Evolutionary conservation across 2,797 vertebrate species (phyloP), one percentile per base, ranked within the genome.

Genomic region (Gymnoscopelus braueri): DNA sequence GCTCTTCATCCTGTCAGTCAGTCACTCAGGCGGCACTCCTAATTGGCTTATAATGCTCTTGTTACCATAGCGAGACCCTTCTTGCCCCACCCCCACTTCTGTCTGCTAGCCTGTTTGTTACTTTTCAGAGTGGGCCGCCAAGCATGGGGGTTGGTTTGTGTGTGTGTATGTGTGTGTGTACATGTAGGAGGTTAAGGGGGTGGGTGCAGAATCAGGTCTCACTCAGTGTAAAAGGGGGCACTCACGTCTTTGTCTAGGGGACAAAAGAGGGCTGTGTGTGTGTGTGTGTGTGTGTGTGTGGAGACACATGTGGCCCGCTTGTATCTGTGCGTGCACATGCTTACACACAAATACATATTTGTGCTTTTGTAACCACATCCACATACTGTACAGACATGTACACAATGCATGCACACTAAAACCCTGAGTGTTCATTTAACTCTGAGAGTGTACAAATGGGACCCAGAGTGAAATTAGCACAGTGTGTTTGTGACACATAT

Each of bases 21-120:
- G 81, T 92, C 86, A 89, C 72, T 87, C 84, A 76, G 83, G 77
- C 83, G 35, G 80, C 75, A 74, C 79, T 87, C 81, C 79, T 92
- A 91, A 92, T 91, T 92, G 87, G 88, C 88, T 89, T 85, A 84
- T 90, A 89, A 90, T 91, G 79, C 80, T 83, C 88, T 88, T 87
- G 89, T 92, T 91, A 88, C 86, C 87, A 88, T 75, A 82, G 86
- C 73, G 75, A 82, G 79, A 84, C 82, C 85, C 80, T 65, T 72
- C 32, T 81, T 80, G 69, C 82, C 83, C 87, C 83, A 67, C 73
- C 89, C 85, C 91, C 77, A 67, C 73, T 75, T 70, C 67, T 85
- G 79, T 83, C 84, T 88, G 83, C 78, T 80, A 58, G 77, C 79
- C 86, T 83, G 86, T 86, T 89, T 90, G 83, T 86, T 87, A 80